Evolutionary conservation across 2,888 invertebrate genomes (phyloP), one percentile per base, ranked within the genome.

Genomic region (Tenthredo amoena): DNA sequence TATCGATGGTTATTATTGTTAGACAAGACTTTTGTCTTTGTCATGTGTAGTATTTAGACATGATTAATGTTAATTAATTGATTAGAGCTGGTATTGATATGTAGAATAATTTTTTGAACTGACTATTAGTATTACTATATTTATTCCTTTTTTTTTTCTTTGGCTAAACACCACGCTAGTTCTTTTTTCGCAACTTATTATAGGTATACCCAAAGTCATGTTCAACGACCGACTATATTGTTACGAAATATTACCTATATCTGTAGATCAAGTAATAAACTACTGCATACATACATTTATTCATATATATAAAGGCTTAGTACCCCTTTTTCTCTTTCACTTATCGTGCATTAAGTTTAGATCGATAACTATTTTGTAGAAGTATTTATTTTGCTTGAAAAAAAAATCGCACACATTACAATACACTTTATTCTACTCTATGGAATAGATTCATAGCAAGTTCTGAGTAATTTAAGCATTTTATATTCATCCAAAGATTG

Each of bases 211-310:
- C 47, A n/a, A 18, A 55, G 18, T 55, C 55, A 55, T 55, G n/a
- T 55, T 55, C n/a, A 55, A 55, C 55, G 55, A 18, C 18, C 55
- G 55, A 55, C 55, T 50, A 18, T 40, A 37, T 72, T 40, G 40
- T 37, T 37, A 37, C 7, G 18, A 40, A 40, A 31, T 72, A 72
- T 72, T 74, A 31, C n/a, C n/a, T 55, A 55, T 12, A 55, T 77
- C 50, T 77, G 77, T 77, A 55, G 77, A 77, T 77, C 77, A 34
- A 77, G 4, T 55, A 77, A 77, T 77, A 34, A 77, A 77, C 6
- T 77, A 77, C 47, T 50, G 47, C 47, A 34, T 77, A 9, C 26
- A 77, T 55, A 31, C 10, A 77, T 26, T 26, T 7, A 34, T 50
- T 55, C 26, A 55, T 55, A 21, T 2, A 21, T 40, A 18, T n/a